Conservation (phyloP, 2,888 invertebrate genomes). For the Saturnia japonica region DNA sequence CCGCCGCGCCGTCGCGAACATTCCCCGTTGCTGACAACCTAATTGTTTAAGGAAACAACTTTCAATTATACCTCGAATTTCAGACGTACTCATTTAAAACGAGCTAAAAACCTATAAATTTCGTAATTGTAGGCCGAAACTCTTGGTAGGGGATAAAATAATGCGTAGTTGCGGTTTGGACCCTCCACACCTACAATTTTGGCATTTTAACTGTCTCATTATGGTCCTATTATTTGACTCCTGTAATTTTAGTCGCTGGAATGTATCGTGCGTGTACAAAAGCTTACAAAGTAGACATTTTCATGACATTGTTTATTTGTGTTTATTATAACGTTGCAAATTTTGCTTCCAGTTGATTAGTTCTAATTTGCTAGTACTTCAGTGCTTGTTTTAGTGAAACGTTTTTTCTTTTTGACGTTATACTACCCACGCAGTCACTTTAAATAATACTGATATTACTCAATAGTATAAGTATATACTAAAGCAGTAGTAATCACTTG, state of each 20-base stretch:
- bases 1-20: constrained; percentile 36
- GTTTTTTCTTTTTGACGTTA: not conserved
- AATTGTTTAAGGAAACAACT: constrained; percentile 63
- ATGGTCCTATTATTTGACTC: constrained; percentile 52
- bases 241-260: constrained; percentile 36
- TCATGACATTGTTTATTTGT: constrained; percentile 11
- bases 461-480: not conserved
- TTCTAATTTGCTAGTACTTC: constrained; percentile 7
- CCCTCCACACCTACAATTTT: constrained; percentile 45
- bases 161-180: constrained; percentile 50
- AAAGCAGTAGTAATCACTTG: too few species aligned
- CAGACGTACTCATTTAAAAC: constrained; percentile 41
- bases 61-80: constrained; percentile 56
- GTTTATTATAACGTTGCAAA: constrained; percentile 14
- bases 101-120: constrained; percentile 51
- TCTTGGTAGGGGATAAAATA: constrained; percentile 45
- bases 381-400: not conserved
- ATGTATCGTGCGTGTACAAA: constrained; percentile 25
- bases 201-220: constrained; percentile 61
- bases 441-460: not conserved
- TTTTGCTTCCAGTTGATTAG: not conserved
- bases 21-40: constrained; percentile 52
- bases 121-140: constrained; percentile 41
- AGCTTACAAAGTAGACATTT: not conserved
- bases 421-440: not conserved